Conservation (phyloP, 2,888 invertebrate species). For the Agrochola litura region DNA sequence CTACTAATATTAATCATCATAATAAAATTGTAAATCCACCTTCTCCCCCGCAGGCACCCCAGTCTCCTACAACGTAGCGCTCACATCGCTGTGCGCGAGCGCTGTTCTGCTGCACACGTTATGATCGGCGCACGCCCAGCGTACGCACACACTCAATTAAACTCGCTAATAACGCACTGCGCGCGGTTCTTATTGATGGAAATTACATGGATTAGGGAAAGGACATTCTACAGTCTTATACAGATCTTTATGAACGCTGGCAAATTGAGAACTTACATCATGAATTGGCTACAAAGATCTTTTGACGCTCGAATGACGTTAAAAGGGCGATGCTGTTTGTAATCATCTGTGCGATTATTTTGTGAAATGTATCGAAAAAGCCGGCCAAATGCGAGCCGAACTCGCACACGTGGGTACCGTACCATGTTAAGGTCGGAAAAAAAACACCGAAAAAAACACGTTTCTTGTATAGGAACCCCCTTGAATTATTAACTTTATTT, state of each 20-base stretch:
- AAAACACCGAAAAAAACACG: too few species aligned
- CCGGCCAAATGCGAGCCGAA: too few species aligned
- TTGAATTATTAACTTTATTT: too few species aligned
- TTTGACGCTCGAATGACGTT: too few species aligned
- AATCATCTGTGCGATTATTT: background rate
- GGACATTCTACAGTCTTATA: background rate
- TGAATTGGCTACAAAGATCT: background rate
- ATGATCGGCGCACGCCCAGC: slow-evolving; percentile 68
- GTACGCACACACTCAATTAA: slow-evolving; percentile 69
- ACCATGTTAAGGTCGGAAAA: too few species aligned
- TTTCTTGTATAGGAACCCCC: too few species aligned
- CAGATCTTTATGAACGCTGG: background rate
- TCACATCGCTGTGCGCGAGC: slow-evolving; percentile 66
- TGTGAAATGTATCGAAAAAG: background rate
- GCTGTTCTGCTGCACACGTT: slow-evolving; percentile 65
- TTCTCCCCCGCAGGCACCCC: slow-evolving; percentile 64
- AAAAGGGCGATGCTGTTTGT: background rate
- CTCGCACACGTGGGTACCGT: too few species aligned
- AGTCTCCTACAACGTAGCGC: slow-evolving; percentile 57
- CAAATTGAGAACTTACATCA: background rate
- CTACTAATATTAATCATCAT: background rate
- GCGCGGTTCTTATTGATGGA: slow-evolving; percentile 47
- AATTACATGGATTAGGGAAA: background rate
- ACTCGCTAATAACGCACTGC: slow-evolving; percentile 66
- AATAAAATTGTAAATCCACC: background rate